These are phyloP conservation scores for Bombus sibiricus DNA, from an alignment of 1,140 invertebrate species.

Conservation along the genomic window DNA sequence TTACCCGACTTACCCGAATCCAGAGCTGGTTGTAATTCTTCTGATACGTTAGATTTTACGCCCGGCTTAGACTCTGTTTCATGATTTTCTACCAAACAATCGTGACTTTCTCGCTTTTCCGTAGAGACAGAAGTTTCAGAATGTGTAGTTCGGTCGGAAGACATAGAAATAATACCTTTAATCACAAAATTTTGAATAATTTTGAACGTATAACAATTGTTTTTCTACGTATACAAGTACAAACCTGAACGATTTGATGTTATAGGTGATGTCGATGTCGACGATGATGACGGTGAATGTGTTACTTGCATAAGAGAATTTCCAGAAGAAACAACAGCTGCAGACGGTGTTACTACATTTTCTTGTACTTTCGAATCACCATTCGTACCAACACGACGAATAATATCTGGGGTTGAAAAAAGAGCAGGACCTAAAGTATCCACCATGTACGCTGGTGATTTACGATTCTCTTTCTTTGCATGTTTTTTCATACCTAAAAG, in stretches of 20 bases:
- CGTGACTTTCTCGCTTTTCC: constrained; percentile 8
- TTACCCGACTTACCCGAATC: constrained; percentile 72
- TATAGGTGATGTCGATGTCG: not conserved
- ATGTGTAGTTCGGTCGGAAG: not conserved
- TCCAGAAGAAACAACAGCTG: not conserved
- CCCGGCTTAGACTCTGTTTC: constrained; percentile 66
- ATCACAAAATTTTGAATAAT: not conserved
- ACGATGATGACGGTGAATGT: not conserved
- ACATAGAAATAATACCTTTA: not conserved
- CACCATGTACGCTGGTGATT: constrained; percentile 84
- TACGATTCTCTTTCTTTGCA: constrained; percentile 87
- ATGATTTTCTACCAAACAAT: not conserved
- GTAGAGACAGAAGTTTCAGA: not conserved
- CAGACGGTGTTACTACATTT: constrained; percentile 62
- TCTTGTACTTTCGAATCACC: constrained; percentile 79
- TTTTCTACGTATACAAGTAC: not conserved
- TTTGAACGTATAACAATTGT: not conserved
- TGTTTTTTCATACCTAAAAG: constrained; percentile 78
- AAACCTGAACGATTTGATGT: constrained; percentile 5
- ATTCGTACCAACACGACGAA: constrained; percentile 84
- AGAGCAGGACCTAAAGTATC: constrained; percentile 86
- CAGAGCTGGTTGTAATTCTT: constrained; percentile 74
- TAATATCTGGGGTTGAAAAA: constrained; percentile 91
- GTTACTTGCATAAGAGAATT: not conserved
- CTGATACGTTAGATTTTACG: constrained; percentile 66